These are phyloP conservation scores for Pangasianodon gigas DNA, from an alignment of 2,113 vertebrate species.

Conservation along the genomic window DNA sequence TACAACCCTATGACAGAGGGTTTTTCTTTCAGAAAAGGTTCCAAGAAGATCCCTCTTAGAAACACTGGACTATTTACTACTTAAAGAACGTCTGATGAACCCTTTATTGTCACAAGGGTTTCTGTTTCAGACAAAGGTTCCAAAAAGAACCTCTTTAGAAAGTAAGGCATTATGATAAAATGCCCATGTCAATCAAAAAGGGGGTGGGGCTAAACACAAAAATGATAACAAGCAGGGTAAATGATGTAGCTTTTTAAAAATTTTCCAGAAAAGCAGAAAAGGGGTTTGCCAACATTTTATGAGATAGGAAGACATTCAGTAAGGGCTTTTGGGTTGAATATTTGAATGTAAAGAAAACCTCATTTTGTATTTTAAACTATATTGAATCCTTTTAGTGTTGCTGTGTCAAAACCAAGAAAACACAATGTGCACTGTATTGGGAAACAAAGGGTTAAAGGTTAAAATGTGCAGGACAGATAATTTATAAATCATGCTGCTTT, in stretches of 20 bases:
- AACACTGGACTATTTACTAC: background rate
- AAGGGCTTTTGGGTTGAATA: background rate
- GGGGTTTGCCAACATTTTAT: background rate
- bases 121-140: background rate
- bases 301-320: background rate
- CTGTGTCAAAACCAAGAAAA: background rate
- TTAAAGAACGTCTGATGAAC: too few relatives aligned
- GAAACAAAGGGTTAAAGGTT: background rate
- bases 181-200: background rate
- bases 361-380: background rate
- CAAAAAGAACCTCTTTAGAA: background rate
- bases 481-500: slow-evolving; percentile 28
- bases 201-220: background rate
- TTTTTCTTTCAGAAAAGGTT: background rate
- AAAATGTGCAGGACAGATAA: background rate
- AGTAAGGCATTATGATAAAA: background rate
- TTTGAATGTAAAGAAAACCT: background rate
- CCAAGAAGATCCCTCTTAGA: background rate
- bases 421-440: background rate
- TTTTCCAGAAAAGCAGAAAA: background rate
- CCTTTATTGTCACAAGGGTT: background rate
- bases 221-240: background rate
- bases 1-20: background rate
- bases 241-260: background rate
- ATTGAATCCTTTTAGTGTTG: background rate